These are phyloP conservation scores for Deilephila elpenor DNA, from an alignment of 2,888 invertebrate species.

Conservation along the genomic window DNA sequence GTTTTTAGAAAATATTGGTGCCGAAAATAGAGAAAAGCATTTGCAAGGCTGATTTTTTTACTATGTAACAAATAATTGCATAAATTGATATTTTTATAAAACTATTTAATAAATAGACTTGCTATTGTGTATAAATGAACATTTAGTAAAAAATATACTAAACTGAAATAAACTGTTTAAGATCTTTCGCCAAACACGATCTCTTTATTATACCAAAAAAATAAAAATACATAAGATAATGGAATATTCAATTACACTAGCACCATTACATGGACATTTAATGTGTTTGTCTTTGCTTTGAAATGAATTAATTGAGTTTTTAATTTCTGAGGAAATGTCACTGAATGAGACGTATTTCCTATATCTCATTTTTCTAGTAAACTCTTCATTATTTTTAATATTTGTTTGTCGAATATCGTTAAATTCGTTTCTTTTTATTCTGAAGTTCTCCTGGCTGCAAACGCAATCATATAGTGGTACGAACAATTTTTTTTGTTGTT, in stretches of 20 bases:
- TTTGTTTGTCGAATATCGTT: not conserved
- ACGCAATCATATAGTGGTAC: constrained; percentile 12
- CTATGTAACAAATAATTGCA: not conserved
- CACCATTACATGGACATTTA: constrained; percentile 1
- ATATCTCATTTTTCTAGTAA: not conserved
- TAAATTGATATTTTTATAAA: not conserved
- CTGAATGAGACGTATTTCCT: not conserved
- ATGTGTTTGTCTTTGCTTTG: not conserved
- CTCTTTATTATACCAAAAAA: not conserved
- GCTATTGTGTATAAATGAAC: not conserved
- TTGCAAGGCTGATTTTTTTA: constrained; percentile 35
- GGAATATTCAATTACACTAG: not conserved
- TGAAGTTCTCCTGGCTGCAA: not conserved
- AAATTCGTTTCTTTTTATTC: constrained; percentile 1
- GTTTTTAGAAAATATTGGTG: constrained; percentile 58
- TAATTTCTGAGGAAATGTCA: not conserved
- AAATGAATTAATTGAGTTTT: not conserved
- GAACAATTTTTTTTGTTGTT: not conserved
- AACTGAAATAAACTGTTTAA: too few species aligned
- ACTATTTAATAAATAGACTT: not conserved
- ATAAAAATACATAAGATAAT: not conserved
- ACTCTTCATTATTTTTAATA: not conserved
- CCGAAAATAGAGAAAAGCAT: constrained; percentile 35
- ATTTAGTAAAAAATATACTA: not conserved
- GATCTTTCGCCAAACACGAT: too few species aligned